Evolutionary conservation across 2,113 vertebrate genomes (phyloP).

Genomic region (Orthonyx spaldingii): DNA sequence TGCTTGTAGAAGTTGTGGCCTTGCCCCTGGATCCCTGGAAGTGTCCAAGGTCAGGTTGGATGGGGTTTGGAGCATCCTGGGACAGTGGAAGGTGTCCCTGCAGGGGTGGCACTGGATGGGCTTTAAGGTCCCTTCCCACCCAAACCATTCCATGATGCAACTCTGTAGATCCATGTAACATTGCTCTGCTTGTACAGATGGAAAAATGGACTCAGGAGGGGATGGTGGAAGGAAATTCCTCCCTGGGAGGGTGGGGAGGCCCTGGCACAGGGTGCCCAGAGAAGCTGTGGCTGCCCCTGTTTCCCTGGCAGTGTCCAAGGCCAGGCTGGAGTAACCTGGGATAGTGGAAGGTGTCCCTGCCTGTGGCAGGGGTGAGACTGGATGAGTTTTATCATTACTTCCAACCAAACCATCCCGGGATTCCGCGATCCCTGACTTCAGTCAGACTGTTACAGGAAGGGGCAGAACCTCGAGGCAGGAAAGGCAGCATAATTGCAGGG

Average conservation of each 20-base stretch:
- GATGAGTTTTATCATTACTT: neutral
- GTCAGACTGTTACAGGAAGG: neutral
- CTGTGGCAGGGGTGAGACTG: neutral
- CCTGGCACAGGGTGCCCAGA: neutral
- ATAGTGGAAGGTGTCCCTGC: neutral
- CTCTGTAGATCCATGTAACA: neutral
- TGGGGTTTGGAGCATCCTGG: neutral
- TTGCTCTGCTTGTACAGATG: neutral
- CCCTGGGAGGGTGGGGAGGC: neutral
- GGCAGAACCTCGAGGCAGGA: neutral
- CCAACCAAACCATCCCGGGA: neutral
- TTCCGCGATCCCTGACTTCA: neutral
- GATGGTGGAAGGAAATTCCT: neutral
- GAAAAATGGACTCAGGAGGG: neutral
- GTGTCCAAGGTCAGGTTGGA: accelerated
- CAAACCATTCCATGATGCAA: neutral
- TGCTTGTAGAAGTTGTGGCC: neutral
- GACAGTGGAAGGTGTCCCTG: neutral
- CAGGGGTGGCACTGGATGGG: neutral
- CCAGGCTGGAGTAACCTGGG: accelerated
- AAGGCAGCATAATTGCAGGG: neutral
- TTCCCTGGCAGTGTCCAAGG: neutral
- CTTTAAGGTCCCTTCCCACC: neutral
- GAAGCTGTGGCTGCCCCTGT: neutral
- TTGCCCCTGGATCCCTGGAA: no score